phyloP scores from a whole-genome alignment of 2,888 invertebrate genomes.

The Ophion ventricosus region DNA sequence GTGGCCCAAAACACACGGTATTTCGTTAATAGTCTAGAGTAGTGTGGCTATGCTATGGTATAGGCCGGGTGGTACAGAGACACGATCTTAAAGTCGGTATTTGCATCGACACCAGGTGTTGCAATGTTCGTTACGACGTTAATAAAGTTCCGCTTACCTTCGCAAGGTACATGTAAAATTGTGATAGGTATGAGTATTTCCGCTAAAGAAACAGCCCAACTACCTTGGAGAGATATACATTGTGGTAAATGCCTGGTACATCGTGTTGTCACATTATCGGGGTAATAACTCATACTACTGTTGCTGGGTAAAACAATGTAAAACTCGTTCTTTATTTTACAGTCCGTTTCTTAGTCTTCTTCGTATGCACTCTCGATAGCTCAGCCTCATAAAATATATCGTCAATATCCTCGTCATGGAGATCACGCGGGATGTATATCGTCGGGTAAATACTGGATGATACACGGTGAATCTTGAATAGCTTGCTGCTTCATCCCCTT shows the following conservation, averaged over 20 bases:
- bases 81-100: constrained; percentile 2
- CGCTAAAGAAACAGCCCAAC: constrained; percentile 23
- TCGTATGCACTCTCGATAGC: too few relatives aligned
- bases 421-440: too few relatives aligned
- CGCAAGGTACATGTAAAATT: constrained; percentile 30
- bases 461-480: too few relatives aligned
- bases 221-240: constrained; percentile 34
- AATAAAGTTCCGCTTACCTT: constrained; percentile 14
- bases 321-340: constrained; percentile 4
- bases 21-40: constrained; percentile 30
- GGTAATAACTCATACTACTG: constrained; percentile 17
- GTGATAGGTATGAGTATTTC: constrained; percentile 44
- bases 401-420: too few relatives aligned
- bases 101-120: not conserved
- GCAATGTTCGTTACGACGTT: constrained; percentile 10
- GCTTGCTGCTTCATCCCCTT: too few relatives aligned
- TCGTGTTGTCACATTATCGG: constrained; percentile 30
- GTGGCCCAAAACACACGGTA: not conserved
- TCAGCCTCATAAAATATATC: too few relatives aligned
- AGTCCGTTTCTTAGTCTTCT: too few relatives aligned
- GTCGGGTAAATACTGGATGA: too few relatives aligned
- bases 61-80: not conserved
- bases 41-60: constrained; percentile 8
- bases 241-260: constrained; percentile 40
- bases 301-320: constrained; percentile 11